Percentiles rank a stretch among this genome's conserved stretches.
Conservation (phyloP, 2,888 invertebrate species). For the Epistrophe grossulariae region DNA sequence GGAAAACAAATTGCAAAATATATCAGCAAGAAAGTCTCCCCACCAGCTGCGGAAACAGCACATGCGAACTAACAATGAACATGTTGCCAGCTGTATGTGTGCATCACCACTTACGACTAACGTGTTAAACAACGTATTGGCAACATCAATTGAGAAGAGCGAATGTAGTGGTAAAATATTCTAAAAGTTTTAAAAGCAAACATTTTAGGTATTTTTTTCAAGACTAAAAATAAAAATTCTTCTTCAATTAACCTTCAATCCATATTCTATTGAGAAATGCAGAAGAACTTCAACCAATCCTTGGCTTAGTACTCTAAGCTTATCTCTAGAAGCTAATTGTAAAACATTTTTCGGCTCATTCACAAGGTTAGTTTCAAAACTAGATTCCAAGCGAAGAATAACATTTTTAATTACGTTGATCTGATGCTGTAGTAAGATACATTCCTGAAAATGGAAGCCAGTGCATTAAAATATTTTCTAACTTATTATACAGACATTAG, state of each 20-base stretch:
- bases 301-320: constrained; percentile 92
- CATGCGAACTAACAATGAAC: constrained; percentile 91
- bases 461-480: neutral
- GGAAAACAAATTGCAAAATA: constrained; percentile 91
- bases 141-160: constrained; percentile 83
- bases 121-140: constrained; percentile 89
- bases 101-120: constrained; percentile 92
- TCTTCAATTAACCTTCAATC: constrained; percentile 81
- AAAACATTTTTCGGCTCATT: constrained; percentile 84
- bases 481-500: too few species aligned
- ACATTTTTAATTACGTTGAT: constrained; percentile 92
- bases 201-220: constrained; percentile 77
- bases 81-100: constrained; percentile 91
- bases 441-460: constrained; percentile 86
- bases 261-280: constrained; percentile 87
- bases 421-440: constrained; percentile 94
- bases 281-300: constrained; percentile 92
- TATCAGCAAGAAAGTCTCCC: constrained; percentile 95
- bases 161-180: constrained; percentile 82
- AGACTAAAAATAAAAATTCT: neutral
- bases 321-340: constrained; percentile 90
- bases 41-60: constrained; percentile 92
- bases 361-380: constrained; percentile 82
- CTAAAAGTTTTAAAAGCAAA: constrained; percentile 69
- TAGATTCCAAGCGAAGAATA: constrained; percentile 89